Evolutionary conservation across 1,140 invertebrate species (phyloP), one percentile per base, ranked within the genome.

Genomic region (Limonius californicus): DNA sequence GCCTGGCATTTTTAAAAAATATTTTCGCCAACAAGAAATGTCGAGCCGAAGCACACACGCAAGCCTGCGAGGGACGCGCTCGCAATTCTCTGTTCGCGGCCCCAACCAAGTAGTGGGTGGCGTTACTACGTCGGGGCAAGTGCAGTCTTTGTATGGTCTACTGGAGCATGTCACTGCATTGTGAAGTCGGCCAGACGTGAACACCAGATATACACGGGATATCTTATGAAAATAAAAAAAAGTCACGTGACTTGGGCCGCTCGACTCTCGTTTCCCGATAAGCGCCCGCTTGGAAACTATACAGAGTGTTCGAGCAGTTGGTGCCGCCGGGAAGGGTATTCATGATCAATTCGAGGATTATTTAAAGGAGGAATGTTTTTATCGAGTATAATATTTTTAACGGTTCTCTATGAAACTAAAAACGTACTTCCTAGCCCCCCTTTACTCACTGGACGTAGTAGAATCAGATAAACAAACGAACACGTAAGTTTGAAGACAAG

Each of bases 91-190:
- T 27, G n/a, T 39, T 39, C n/a, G n/a, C 7, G n/a, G 11, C 11
- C 2, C 35, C 35, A 39, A 12, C n/a, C 2, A 27, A 27, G 23
- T 27, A 4, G 3, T 27, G 9, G 9, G 23, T 9, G 23, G 23
- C 9, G 9, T 9, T 9, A 9, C 23, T 27, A 4, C 23, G 3
- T 3, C 23, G 9, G 3, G 3, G 23, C 3, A 27, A 4, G 35
- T 39, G 8, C 35, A 39, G 2, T 2, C 2, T 39, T 39, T 39
- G 35, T 12, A 2, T 39, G 35, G 35, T 39, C n/a, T 39, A 39
- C 35, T 39, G 35, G 35, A 39, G 35, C 35, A 39, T 39, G 35
- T 39, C 35, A 39, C 35, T 39, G 35, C 35, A 39, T 39, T 39
- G 35, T 39, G 35, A 39, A 39, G 35, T 39, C 35, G 35, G 35